Evolutionary conservation across 2,888 invertebrate species (phyloP).

Genomic region (Macrosoma leucophasiata): DNA sequence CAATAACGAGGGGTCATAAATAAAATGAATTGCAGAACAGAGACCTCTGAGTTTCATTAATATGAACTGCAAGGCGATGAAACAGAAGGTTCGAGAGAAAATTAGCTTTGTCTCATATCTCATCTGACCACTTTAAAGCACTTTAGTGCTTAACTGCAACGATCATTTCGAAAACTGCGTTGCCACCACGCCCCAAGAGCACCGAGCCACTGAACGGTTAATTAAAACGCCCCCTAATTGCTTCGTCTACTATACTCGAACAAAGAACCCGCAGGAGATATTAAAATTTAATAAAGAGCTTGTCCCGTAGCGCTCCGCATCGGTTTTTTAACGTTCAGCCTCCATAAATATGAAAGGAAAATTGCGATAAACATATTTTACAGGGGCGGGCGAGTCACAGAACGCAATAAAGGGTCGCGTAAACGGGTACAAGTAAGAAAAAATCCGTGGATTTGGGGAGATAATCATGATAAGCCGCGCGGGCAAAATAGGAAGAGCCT

Average conservation of each 20-base stretch:
- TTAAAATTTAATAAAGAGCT: slow-evolving; percentile 59
- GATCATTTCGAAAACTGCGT: too few relatives aligned
- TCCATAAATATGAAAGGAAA: slow-evolving; percentile 46
- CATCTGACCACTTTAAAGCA: too few relatives aligned
- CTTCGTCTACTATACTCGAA: slow-evolving; percentile 13
- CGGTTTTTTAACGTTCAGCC: slow-evolving; percentile 15
- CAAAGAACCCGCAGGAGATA: slow-evolving; percentile 44
- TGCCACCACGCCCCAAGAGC: too few relatives aligned
- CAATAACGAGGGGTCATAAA: too few relatives aligned
- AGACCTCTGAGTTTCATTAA: too few relatives aligned
- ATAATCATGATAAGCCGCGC: slow-evolving; percentile 73
- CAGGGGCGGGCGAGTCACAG: slow-evolving; percentile 45
- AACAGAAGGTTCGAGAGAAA: too few relatives aligned
- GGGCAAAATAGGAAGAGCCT: slow-evolving; percentile 63
- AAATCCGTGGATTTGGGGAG: slow-evolving; percentile 55
- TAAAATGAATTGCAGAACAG: too few relatives aligned
- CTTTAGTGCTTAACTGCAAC: too few relatives aligned
- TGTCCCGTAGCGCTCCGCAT: slow-evolving; percentile 30
- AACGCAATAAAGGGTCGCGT: slow-evolving; percentile 60
- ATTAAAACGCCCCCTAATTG: slow-evolving; percentile 42
- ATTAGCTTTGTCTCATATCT: too few relatives aligned
- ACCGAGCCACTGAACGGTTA: slow-evolving; percentile 25
- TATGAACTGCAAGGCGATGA: too few relatives aligned
- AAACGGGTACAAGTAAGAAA: slow-evolving; percentile 62
- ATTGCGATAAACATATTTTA: slow-evolving; percentile 59